These are phyloP conservation scores for Carcina quercana DNA, from an alignment of 2,888 invertebrate genomes.

Conservation along the genomic window DNA sequence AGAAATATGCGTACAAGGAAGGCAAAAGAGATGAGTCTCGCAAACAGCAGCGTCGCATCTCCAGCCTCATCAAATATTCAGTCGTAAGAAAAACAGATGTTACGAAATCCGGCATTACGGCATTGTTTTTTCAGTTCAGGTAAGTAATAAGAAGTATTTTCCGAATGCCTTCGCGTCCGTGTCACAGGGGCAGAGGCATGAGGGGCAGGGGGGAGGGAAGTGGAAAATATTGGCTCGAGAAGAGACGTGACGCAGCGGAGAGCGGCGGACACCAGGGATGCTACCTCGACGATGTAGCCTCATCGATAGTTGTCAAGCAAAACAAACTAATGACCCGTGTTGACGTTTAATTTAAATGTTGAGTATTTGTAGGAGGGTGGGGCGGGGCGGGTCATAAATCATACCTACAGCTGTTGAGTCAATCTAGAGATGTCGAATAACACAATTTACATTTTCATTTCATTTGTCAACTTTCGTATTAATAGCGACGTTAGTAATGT, in stretches of 20 bases:
- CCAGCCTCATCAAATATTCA: slow-evolving; percentile 1
- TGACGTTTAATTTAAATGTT: too few species aligned
- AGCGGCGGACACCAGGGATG: slow-evolving; percentile 6
- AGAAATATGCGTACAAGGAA: too few species aligned
- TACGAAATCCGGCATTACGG: neutral
- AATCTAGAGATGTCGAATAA: too few species aligned
- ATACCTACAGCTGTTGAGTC: too few species aligned
- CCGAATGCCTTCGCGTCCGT: slow-evolving; percentile 23
- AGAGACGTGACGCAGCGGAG: slow-evolving; percentile 31
- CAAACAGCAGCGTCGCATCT: too few species aligned
- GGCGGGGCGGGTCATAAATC: too few species aligned
- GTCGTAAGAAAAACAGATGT: neutral
- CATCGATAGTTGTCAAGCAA: slow-evolving; percentile 3
- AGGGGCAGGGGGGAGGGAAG: slow-evolving; percentile 16
- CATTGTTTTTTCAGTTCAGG: slow-evolving; percentile 34
- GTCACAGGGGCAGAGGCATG: slow-evolving; percentile 7
- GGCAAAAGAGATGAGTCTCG: too few species aligned
- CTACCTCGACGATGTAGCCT: neutral
- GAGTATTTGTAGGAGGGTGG: too few species aligned
- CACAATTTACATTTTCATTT: too few species aligned
- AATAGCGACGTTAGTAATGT: too few species aligned
- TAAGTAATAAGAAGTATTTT: slow-evolving; percentile 35
- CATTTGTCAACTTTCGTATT: too few species aligned
- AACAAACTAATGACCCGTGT: too few species aligned
- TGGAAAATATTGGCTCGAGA: slow-evolving; percentile 29